Conservation (phyloP, 2,888 invertebrate species). For the Protodeltote pygarga region DNA sequence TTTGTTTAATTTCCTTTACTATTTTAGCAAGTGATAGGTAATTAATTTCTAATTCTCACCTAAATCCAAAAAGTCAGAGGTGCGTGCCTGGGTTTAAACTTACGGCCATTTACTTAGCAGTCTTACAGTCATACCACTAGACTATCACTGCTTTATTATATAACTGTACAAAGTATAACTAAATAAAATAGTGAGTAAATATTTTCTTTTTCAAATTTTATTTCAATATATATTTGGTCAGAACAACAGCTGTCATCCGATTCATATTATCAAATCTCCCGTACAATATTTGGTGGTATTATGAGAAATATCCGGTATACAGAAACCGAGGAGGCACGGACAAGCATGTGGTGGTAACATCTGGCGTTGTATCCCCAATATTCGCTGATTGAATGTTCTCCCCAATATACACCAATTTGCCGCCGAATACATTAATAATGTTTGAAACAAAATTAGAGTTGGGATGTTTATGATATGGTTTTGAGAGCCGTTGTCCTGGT, state of each 20-base stretch:
- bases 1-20: too few relatives aligned
- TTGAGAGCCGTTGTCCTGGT: neutral
- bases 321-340: slow-evolving; percentile 24
- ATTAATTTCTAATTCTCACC: too few relatives aligned
- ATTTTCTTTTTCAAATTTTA: too few relatives aligned
- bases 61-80: too few relatives aligned
- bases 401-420: slow-evolving; percentile 44
- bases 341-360: slow-evolving; percentile 43
- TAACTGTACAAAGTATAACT: too few relatives aligned
- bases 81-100: too few relatives aligned
- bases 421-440: slow-evolving; percentile 46
- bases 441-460: slow-evolving; percentile 15
- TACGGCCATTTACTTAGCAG: too few relatives aligned
- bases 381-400: slow-evolving; percentile 43
- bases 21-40: too few relatives aligned
- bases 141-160: too few relatives aligned
- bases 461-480: slow-evolving; percentile 15
- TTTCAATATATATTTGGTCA: too few relatives aligned
- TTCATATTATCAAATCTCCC: slow-evolving; percentile 31
- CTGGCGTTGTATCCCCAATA: slow-evolving; percentile 42
- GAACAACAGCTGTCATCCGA: slow-evolving; percentile 35
- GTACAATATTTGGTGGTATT: slow-evolving; percentile 34
- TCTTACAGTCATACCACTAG: too few relatives aligned
- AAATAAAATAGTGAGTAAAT: too few relatives aligned
- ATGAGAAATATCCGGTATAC: slow-evolving; percentile 40